These are phyloP conservation scores for Lycia hirtaria DNA, from an alignment of 2,888 invertebrate species.

Conservation along the genomic window DNA sequence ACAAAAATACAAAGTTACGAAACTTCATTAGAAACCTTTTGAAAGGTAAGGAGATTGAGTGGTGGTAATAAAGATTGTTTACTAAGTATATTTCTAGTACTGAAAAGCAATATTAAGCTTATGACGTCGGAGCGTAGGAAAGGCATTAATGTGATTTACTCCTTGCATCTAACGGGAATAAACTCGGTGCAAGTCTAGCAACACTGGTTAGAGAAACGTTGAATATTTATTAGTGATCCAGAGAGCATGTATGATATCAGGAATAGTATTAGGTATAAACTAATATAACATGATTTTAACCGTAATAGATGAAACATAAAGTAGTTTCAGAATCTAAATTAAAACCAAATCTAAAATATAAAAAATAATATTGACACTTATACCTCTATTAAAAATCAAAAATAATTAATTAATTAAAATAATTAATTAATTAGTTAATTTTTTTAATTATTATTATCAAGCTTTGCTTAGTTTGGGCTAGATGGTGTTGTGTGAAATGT, in stretches of 20 bases:
- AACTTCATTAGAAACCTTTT: background rate
- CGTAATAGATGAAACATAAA: background rate
- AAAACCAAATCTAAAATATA: too few species aligned
- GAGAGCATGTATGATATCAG: slow-evolving; percentile 31
- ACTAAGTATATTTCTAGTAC: slow-evolving; percentile 10
- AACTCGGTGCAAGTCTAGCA: slow-evolving; percentile 39
- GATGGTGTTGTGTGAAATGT: too few species aligned
- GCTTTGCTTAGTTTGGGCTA: too few species aligned
- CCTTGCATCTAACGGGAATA: slow-evolving; percentile 51
- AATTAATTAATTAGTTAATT: too few species aligned
- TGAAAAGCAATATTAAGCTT: slow-evolving; percentile 28
- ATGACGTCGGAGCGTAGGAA: slow-evolving; percentile 53
- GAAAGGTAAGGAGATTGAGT: background rate
- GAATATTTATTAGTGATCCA: slow-evolving; percentile 37
- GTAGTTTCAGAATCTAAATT: too few species aligned
- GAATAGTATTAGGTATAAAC: slow-evolving; percentile 11
- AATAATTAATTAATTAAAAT: too few species aligned
- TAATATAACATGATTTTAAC: background rate
- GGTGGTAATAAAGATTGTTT: background rate
- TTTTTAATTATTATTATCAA: too few species aligned
- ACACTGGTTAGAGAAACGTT: slow-evolving; percentile 43
- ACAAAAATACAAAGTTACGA: too few species aligned
- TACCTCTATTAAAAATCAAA: too few species aligned
- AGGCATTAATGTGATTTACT: slow-evolving; percentile 64
- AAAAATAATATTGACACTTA: too few species aligned